A percentile compares a stretch with the other conserved stretches of the same genome.
phyloP scores from a whole-genome alignment of 2,797 vertebrate species.

The Heliangelus exortis region DNA sequence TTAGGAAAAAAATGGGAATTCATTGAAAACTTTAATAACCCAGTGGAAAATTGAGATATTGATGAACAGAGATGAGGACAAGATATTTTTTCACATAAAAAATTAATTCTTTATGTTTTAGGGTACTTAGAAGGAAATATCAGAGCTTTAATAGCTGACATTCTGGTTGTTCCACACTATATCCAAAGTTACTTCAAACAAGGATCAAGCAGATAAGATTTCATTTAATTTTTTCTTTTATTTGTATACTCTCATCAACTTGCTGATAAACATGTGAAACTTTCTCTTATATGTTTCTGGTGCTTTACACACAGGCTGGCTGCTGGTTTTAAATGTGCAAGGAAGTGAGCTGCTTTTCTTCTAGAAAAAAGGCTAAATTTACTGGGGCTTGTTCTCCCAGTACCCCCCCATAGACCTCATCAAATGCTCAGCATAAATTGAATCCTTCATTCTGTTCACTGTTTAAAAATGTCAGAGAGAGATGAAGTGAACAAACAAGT shows the following conservation, averaged over 20 bases:
- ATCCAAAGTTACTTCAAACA: not conserved
- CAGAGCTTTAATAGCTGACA: not conserved
- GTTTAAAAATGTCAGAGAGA: not conserved
- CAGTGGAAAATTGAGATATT: not conserved
- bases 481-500: not conserved
- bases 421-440: fast-evolving
- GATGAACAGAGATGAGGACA: not conserved
- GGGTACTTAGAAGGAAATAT: not conserved
- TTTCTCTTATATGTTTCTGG: not conserved
- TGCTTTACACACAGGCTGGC: not conserved
- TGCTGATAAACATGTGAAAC: not conserved
- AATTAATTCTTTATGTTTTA: not conserved
- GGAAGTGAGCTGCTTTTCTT: not conserved
- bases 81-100: not conserved
- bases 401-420: not conserved
- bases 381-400: too few relatives aligned
- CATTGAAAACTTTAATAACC: not conserved
- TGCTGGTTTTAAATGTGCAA: not conserved
- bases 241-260: not conserved
- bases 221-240: not conserved
- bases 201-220: not conserved
- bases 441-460: not conserved
- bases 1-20: not conserved
- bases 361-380: not conserved
- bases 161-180: not conserved